Base-by-base conservation (phyloP, 2,888 invertebrate species). In the Aphidoletes aphidimyza region DNA sequence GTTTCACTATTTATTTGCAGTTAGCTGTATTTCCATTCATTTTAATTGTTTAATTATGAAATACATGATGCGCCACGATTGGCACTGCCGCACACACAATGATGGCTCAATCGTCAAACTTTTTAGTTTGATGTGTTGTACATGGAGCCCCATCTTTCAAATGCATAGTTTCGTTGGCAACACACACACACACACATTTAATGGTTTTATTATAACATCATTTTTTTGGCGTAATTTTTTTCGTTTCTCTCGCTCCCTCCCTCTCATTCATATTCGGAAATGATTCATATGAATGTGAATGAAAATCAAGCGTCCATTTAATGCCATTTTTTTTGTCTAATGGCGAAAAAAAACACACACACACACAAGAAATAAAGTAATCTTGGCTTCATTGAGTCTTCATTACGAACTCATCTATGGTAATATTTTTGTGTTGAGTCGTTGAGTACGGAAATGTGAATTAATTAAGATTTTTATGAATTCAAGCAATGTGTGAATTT, bases 41-140 rank as follows among this genome's bases (percentile, higher is more conserved):
- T 69, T 69, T 69, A 81, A 81, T 81, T 81, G 37, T 37, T 37
- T 81, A 81, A 37, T 78, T 36, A 78, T 22, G 36, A 37, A 81
- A 81, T 37, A 30, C 69, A 69, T 30, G 69, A 69, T 69, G 69
- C 30, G 34, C 69, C 30, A 30, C 30, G 34, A 69, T 30, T 30
- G 30, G 69, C 30, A 69, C 69, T 11, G 9, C 30, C 30, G 69
- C 30, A 1, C 42, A 54, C 22, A 14, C 54, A 14, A 47, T 47
- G 22, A 54, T 54, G 54, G 54, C 54, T 78, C 78, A 36, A 78
- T 78, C 36, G 36, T n/a, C n/a, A 78, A 78, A 22, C 14, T 36
- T 59, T 59, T 8, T 2, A 5, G 59, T 14, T 3, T 3, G 5
- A 78, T 14, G n/a, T 3, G 5, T 19, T n/a, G 36, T 78, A 36